phyloP scores from a whole-genome alignment of 2,888 invertebrate species.

The Heteromyza rotundicornis region DNA sequence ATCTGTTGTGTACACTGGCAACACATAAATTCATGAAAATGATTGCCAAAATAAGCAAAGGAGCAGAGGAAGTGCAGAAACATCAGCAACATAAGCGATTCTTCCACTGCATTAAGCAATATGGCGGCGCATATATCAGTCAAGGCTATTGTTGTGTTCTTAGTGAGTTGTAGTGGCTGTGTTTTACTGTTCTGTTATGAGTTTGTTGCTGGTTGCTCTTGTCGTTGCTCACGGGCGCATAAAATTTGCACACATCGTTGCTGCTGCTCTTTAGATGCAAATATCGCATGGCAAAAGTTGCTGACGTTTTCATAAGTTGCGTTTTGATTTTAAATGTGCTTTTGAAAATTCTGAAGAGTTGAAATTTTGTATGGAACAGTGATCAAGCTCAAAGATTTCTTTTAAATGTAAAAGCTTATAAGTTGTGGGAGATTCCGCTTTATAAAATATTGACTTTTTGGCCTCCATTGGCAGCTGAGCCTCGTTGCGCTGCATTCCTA shows the following conservation, averaged over 20 bases:
- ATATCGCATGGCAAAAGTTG: not conserved
- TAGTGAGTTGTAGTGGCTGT: not conserved
- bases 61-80: not conserved
- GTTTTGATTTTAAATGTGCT: not conserved
- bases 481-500: too few relatives aligned
- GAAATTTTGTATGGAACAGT: too few relatives aligned
- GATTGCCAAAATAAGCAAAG: not conserved
- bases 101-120: slow-evolving; percentile 2
- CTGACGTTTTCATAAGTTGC: not conserved
- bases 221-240: not conserved
- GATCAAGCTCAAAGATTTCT: too few relatives aligned
- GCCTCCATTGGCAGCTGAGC: too few relatives aligned
- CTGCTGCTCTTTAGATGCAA: not conserved
- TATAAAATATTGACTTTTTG: too few relatives aligned
- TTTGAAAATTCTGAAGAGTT: too few relatives aligned
- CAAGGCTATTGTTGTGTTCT: not conserved
- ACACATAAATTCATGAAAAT: too few relatives aligned
- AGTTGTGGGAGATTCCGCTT: too few relatives aligned
- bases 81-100: not conserved
- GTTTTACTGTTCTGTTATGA: not conserved
- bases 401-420: too few relatives aligned
- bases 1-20: not conserved
- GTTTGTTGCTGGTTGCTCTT: not conserved
- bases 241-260: not conserved
- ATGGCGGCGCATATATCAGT: not conserved